phyloP scores from a whole-genome alignment of 2,888 invertebrate genomes.

The Zaprionus obscuricornis region DNA sequence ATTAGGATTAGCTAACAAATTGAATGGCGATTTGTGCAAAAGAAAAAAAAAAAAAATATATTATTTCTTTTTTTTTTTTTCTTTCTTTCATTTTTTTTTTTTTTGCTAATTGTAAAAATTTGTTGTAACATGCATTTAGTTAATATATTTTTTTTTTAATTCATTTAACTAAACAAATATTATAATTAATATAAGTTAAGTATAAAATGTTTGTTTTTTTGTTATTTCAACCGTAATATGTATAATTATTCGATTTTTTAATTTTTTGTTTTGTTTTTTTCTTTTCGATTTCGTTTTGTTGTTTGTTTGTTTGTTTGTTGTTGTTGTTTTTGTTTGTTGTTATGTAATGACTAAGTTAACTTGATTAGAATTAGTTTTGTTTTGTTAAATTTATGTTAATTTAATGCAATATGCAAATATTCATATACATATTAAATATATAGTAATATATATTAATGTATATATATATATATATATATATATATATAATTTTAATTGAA shows the following conservation, averaged over 20 bases:
- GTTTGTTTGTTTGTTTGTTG: conserved; percentile 17
- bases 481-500: conserved; percentile 42
- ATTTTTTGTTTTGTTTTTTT: no score
- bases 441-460: conserved; percentile 26
- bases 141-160: conserved; percentile 23
- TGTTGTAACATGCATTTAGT: conserved; percentile 48
- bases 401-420: conserved; percentile 41
- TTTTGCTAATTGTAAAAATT: conserved; percentile 50
- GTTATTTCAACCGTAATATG: conserved; percentile 31
- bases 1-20: conserved; percentile 55
- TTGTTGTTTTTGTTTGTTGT: conserved; percentile 31
- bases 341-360: conserved; percentile 51
- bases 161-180: background rate
- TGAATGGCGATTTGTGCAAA: conserved; percentile 57
- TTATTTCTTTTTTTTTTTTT: no score
- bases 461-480: conserved; percentile 11
- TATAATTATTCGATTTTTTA: conserved; percentile 54
- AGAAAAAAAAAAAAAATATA: no score
- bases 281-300: no score
- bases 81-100: no score
- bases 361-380: conserved; percentile 53
- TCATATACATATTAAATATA: conserved; percentile 38
- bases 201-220: conserved; percentile 51
- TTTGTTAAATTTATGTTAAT: no score
- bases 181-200: conserved; percentile 35